Conservation (phyloP, 1,140 invertebrate species). For the Drosophila triauraria region DNA sequence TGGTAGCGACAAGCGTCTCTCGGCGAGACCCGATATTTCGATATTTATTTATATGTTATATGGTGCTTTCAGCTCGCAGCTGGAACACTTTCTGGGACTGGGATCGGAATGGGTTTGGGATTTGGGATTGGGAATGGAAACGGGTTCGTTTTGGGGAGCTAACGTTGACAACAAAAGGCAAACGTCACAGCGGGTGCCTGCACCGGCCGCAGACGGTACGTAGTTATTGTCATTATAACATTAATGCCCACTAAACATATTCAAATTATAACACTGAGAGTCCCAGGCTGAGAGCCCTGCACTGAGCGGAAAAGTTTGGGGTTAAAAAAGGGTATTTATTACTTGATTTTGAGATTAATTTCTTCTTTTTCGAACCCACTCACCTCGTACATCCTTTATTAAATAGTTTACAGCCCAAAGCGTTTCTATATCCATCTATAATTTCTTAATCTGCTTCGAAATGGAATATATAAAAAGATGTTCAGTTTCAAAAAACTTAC, state of each 20-base stretch:
- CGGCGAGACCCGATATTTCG: slow-evolving; percentile 72
- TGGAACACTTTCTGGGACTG: slow-evolving; percentile 55
- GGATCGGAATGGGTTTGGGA: slow-evolving; percentile 40
- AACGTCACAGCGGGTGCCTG: slow-evolving; percentile 78
- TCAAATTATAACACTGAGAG: slow-evolving; percentile 80
- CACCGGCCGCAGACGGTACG: slow-evolving; percentile 67
- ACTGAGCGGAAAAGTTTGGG: neutral
- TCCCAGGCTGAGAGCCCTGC: neutral
- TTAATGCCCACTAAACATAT: slow-evolving; percentile 84
- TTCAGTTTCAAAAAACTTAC: too few species aligned
- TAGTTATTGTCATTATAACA: slow-evolving; percentile 84
- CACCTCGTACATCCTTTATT: too few species aligned
- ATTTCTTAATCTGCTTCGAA: too few species aligned
- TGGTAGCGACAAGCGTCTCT: slow-evolving; percentile 78
- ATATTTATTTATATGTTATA: slow-evolving; percentile 79
- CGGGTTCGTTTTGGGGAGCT: slow-evolving; percentile 37
- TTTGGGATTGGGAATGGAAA: slow-evolving; percentile 14
- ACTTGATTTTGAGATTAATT: neutral
- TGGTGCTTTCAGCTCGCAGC: slow-evolving; percentile 59
- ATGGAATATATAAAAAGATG: too few species aligned
- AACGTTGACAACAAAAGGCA: slow-evolving; percentile 82
- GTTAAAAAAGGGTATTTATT: too few species aligned
- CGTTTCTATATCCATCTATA: too few species aligned
- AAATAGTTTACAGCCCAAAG: too few species aligned
- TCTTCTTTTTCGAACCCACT: too few species aligned